A percentile compares a stretch with the other conserved stretches of the same genome.
These are phyloP conservation scores for Apotomis betuletana DNA, from an alignment of 2,888 invertebrate species.

Conservation along the genomic window DNA sequence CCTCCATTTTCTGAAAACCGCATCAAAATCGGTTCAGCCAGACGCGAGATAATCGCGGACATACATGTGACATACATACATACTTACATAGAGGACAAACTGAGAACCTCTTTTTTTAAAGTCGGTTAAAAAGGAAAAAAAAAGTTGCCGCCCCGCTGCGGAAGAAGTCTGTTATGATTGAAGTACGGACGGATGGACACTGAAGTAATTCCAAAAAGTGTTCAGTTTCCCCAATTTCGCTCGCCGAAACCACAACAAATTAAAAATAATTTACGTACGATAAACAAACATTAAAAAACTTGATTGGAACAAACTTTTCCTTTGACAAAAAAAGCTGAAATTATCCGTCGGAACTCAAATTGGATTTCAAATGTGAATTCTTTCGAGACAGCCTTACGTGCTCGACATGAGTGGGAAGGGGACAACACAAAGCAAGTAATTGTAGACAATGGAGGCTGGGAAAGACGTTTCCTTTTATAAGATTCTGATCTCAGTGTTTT, in stretches of 20 bases:
- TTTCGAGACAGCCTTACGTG: slow-evolving; percentile 53
- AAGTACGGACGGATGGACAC: slow-evolving; percentile 6
- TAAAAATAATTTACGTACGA: slow-evolving; percentile 32
- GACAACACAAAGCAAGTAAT: slow-evolving; percentile 78
- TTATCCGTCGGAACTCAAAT: slow-evolving; percentile 73
- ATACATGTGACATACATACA: too few species aligned
- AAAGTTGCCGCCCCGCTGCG: neutral
- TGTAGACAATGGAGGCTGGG: slow-evolving; percentile 82
- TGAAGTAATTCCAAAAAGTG: slow-evolving; percentile 22
- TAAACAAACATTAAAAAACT: slow-evolving; percentile 32
- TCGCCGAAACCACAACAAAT: slow-evolving; percentile 33
- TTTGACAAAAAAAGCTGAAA: slow-evolving; percentile 57
- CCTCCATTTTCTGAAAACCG: too few species aligned
- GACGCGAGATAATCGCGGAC: too few species aligned
- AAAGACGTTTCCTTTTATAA: slow-evolving; percentile 82
- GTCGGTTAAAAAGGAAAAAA: neutral
- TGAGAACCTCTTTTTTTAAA: neutral
- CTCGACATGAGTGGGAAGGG: slow-evolving; percentile 50
- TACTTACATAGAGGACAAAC: too few species aligned
- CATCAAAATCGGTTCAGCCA: too few species aligned
- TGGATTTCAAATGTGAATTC: slow-evolving; percentile 64
- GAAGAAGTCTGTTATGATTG: neutral
- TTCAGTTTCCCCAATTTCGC: slow-evolving; percentile 12
- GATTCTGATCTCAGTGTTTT: slow-evolving; percentile 79
- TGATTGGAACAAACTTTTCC: slow-evolving; percentile 38